Evolutionary conservation across 2,797 vertebrate species (phyloP).

Genomic region (Tenualosa ilisha): DNA sequence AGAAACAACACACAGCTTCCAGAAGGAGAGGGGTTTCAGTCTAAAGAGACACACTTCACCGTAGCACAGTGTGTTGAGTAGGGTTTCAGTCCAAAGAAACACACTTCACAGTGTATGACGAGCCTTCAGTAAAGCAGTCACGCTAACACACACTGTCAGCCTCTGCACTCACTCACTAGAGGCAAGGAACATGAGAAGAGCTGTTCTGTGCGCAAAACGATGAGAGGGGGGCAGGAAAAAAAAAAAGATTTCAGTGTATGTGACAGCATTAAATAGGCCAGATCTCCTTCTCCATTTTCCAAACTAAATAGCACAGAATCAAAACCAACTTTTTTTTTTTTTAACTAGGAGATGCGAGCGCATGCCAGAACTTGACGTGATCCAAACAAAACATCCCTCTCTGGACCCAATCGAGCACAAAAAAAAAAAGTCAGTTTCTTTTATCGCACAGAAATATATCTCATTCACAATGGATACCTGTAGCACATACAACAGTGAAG

Average conservation of each 20-base stretch:
- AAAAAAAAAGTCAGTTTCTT: constrained; percentile 59
- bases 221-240: background rate
- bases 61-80: background rate
- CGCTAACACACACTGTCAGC: constrained; percentile 11
- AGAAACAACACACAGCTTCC: background rate
- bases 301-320: constrained; percentile 64
- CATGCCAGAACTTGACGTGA: constrained; percentile 43
- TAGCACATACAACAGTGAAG: background rate
- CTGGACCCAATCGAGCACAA: constrained; percentile 29
- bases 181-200: constrained; percentile 38
- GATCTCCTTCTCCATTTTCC: constrained; percentile 60
- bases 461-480: background rate
- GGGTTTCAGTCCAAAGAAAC: background rate
- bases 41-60: background rate
- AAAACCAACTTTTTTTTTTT: constrained; percentile 42
- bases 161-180: constrained; percentile 17
- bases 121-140: constrained; percentile 14
- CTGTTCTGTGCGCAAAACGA: constrained; percentile 20
- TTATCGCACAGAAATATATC: constrained; percentile 43
- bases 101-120: background rate
- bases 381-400: constrained; percentile 71
- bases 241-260: constrained; percentile 50
- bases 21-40: background rate
- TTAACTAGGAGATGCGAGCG: constrained; percentile 53
- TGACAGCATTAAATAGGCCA: constrained; percentile 60